Percentiles rank a stretch among this genome's conserved stretches.
Evolutionary conservation across 2,888 invertebrate genomes (phyloP).

Genomic region (Dinocampus coccinellae): DNA sequence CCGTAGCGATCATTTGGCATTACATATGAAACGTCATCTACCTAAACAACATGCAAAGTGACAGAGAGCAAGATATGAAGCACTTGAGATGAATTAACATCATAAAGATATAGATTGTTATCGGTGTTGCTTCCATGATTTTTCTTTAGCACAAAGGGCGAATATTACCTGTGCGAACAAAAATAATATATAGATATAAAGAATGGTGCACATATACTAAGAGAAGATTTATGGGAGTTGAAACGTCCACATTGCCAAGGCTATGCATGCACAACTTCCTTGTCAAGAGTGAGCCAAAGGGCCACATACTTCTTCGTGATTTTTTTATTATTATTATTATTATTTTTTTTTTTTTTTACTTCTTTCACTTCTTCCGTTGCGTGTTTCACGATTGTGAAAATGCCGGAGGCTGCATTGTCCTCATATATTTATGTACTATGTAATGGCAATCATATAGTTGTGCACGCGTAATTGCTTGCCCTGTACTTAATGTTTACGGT

Average conservation of each 20-base stretch:
- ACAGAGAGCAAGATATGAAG: conserved; percentile 48
- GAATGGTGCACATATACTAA: neutral
- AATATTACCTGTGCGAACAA: too few relatives aligned
- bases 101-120: neutral
- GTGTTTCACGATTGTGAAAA: neutral
- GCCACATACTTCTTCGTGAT: neutral
- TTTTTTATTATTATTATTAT: too few relatives aligned
- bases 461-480: conserved; percentile 19
- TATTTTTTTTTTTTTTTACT: neutral
- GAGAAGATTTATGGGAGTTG: neutral
- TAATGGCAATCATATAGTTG: neutral
- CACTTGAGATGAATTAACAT: neutral
- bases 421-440: neutral
- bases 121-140: neutral
- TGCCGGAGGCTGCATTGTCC: neutral
- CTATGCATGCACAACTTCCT: neutral
- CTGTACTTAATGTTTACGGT: conserved; percentile 44
- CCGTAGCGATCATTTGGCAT: conserved; percentile 93
- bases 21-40: conserved; percentile 96
- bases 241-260: neutral
- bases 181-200: neutral
- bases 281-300: neutral
- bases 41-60: conserved; percentile 85
- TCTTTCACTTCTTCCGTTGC: neutral
- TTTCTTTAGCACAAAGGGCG: neutral